A percentile compares a stretch with the other conserved stretches of the same genome.
These are phyloP conservation scores for Peromyscus polionotus DNA, from an alignment of 2,113 vertebrate species.

Conservation along the genomic window DNA sequence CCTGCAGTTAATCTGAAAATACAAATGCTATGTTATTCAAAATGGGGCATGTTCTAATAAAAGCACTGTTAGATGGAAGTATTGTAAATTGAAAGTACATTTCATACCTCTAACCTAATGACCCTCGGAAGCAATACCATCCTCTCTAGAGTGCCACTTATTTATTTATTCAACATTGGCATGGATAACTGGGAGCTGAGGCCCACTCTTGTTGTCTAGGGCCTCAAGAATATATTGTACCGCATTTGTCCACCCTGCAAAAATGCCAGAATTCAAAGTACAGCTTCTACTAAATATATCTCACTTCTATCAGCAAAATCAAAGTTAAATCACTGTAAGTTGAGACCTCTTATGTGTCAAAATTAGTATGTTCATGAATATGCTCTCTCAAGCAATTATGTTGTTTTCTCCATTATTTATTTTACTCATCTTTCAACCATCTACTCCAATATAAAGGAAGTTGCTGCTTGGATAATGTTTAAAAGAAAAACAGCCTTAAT, in stretches of 20 bases:
- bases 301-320: not conserved
- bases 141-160: not conserved
- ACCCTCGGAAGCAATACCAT: not conserved
- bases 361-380: not conserved
- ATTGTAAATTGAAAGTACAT: not conserved
- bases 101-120: not conserved
- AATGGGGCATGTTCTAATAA: not conserved
- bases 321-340: not conserved
- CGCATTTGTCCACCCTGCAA: not conserved
- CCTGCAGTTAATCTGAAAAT: not conserved
- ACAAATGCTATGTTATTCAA: not conserved
- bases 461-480: not conserved
- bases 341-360: not conserved
- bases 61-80: not conserved
- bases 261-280: not conserved
- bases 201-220: not conserved
- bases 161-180: too few species aligned
- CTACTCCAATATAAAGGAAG: not conserved
- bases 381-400: not conserved
- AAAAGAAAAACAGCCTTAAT: not conserved
- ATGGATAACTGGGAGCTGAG: too few species aligned
- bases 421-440: not conserved
- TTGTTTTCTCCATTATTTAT: slow-evolving; percentile 1
- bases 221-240: not conserved
- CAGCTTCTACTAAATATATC: not conserved